Conservation (phyloP, 2,888 invertebrate genomes). For the Synergus japonicus region DNA sequence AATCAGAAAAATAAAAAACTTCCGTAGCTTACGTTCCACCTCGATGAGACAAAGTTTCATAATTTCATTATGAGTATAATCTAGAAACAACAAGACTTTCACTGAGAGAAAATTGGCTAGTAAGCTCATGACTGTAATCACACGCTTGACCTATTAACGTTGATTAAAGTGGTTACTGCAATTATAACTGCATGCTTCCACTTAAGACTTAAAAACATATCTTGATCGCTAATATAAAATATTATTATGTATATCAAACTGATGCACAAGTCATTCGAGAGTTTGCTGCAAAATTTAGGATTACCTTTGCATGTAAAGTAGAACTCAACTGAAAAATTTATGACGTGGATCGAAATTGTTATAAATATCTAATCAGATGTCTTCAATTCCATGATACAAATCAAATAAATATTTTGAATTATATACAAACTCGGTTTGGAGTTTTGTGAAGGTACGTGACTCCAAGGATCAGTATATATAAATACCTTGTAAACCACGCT, state of each 20-base stretch:
- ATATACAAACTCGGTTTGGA: neutral
- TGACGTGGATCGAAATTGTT: too few species aligned
- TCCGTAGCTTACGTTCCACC: neutral
- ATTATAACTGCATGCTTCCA: neutral
- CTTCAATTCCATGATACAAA: neutral
- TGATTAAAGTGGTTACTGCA: neutral
- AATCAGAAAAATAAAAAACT: neutral
- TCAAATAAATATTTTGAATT: neutral
- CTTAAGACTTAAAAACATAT: neutral
- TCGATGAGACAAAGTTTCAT: neutral
- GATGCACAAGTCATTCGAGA: too few species aligned
- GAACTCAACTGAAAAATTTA: too few species aligned
- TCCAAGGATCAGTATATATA: slow-evolving; percentile 29
- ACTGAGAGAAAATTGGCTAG: neutral
- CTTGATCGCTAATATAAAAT: neutral
- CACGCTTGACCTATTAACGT: neutral
- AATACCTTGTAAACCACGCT: slow-evolving; percentile 2
- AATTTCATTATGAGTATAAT: neutral
- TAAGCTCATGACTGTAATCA: neutral
- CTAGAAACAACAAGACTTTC: slow-evolving; percentile 1
- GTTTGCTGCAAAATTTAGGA: too few species aligned
- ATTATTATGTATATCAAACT: neutral
- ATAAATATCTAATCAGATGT: too few species aligned
- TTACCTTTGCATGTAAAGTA: too few species aligned
- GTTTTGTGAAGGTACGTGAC: slow-evolving; percentile 17